These are phyloP conservation scores for Brachyrhaphis roseni DNA, from an alignment of 2,797 vertebrate species.

Conservation along the genomic window DNA sequence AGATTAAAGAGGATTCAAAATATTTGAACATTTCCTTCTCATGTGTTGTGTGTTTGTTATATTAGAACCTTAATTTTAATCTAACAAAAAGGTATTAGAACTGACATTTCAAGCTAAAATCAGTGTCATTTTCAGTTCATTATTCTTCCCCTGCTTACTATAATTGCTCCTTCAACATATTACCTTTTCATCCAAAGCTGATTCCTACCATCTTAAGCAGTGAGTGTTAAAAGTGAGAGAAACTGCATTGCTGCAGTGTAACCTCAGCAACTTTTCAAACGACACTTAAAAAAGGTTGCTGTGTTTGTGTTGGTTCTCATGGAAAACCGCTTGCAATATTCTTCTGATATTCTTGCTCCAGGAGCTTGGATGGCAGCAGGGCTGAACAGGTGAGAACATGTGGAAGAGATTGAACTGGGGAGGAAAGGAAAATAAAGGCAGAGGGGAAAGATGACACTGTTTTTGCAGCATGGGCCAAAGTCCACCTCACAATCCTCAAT, in stretches of 20 bases:
- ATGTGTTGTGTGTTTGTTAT: too few species aligned
- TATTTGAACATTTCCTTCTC: background rate
- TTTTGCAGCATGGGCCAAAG: background rate
- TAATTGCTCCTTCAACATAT: slow-evolving; percentile 50
- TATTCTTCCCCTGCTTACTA: slow-evolving; percentile 9
- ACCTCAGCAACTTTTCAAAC: slow-evolving; percentile 69
- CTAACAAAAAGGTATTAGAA: too few species aligned
- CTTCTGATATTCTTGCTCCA: slow-evolving; percentile 54
- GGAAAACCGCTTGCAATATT: slow-evolving; percentile 71
- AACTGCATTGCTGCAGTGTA: slow-evolving; percentile 52
- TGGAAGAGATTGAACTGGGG: background rate
- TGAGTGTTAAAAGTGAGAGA: slow-evolving; percentile 50
- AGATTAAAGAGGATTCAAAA: background rate
- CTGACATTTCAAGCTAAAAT: slow-evolving; percentile 6
- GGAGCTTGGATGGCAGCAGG: slow-evolving; percentile 59
- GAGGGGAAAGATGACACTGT: background rate
- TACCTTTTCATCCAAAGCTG: slow-evolving; percentile 39
- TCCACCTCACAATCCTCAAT: background rate
- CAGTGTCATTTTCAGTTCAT: background rate
- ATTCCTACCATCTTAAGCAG: slow-evolving; percentile 26
- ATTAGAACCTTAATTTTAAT: too few species aligned
- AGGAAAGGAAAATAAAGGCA: slow-evolving; percentile 9
- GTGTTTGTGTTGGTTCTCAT: slow-evolving; percentile 49
- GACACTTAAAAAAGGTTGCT: slow-evolving; percentile 36
- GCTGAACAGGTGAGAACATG: slow-evolving; percentile 68